Evolutionary conservation across 1,140 invertebrate species (phyloP).

Genomic region (Micrasema minimum): DNA sequence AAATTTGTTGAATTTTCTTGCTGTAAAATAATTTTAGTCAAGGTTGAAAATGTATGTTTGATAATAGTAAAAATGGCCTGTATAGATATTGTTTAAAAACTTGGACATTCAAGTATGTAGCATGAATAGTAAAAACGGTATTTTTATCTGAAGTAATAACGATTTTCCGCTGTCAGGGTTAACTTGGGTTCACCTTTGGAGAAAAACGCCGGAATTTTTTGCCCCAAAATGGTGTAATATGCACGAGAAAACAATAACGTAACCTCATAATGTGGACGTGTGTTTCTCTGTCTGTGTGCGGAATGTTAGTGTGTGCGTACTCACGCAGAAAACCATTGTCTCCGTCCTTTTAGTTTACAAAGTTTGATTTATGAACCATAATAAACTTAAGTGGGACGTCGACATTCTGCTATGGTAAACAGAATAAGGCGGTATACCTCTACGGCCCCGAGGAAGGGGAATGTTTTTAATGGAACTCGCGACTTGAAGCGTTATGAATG

Average conservation of each 20-base stretch:
- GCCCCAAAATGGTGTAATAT: conserved; percentile 25
- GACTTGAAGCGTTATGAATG: background rate
- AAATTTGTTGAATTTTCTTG: no score
- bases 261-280: conserved; percentile 10
- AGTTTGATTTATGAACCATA: conserved; percentile 42
- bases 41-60: no score
- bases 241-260: conserved; percentile 33
- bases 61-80: no score
- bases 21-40: no score
- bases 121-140: no score
- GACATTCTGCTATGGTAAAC: conserved; percentile 42
- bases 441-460: conserved; percentile 14
- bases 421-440: conserved; percentile 21
- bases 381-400: conserved; percentile 43
- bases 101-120: no score
- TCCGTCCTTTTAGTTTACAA: conserved; percentile 43
- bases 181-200: conserved; percentile 22
- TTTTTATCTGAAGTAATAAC: no score
- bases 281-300: conserved; percentile 3
- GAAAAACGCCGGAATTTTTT: conserved; percentile 23
- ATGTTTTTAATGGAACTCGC: conserved; percentile 31
- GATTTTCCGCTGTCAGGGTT: no score
- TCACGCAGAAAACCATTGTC: conserved; percentile 41
- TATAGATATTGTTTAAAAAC: no score
- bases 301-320: conserved; percentile 21